Percentiles rank a stretch among this genome's conserved stretches.
Evolutionary conservation across 2,888 invertebrate species (phyloP).

Genomic region (Clepsis dumicolana): DNA sequence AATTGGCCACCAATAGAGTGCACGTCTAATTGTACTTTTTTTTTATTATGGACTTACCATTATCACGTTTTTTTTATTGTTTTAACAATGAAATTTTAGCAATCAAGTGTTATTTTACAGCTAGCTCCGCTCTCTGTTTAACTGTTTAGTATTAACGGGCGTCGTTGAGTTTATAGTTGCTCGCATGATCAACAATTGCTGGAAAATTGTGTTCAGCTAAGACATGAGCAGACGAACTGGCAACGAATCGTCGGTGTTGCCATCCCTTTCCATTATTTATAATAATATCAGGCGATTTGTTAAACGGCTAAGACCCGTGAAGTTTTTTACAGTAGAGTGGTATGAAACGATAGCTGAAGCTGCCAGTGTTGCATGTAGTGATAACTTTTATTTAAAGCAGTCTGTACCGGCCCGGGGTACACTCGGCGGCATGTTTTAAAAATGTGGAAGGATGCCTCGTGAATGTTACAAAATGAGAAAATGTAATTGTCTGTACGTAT

Average conservation of each 20-base stretch:
- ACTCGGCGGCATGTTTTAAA: conserved; percentile 53
- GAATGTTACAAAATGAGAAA: conserved; percentile 39
- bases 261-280: conserved; percentile 47
- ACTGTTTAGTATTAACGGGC: conserved; percentile 45
- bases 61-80: conserved; percentile 51
- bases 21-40: conserved; percentile 14
- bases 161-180: conserved; percentile 46
- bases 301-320: conserved; percentile 1
- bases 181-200: conserved; percentile 58
- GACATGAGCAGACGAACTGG: conserved; percentile 46
- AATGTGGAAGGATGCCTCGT: conserved; percentile 46
- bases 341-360: conserved; percentile 49
- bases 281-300: conserved; percentile 25
- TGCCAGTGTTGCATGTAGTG: conserved; percentile 61
- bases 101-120: conserved; percentile 55
- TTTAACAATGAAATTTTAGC: conserved; percentile 55
- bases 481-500: conserved; percentile 52
- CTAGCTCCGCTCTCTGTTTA: conserved; percentile 54
- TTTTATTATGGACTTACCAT: conserved; percentile 53
- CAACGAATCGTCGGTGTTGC: conserved; percentile 43
- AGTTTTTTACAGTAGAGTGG: conserved; percentile 26
- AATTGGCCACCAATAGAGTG: conserved; percentile 43
- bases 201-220: conserved; percentile 58
- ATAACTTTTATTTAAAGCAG: conserved; percentile 54
- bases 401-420: conserved; percentile 54